Percentiles rank a stretch among this genome's conserved stretches.
Conservation (phyloP, 2,888 invertebrate species). For the Agonum fuliginosum region DNA sequence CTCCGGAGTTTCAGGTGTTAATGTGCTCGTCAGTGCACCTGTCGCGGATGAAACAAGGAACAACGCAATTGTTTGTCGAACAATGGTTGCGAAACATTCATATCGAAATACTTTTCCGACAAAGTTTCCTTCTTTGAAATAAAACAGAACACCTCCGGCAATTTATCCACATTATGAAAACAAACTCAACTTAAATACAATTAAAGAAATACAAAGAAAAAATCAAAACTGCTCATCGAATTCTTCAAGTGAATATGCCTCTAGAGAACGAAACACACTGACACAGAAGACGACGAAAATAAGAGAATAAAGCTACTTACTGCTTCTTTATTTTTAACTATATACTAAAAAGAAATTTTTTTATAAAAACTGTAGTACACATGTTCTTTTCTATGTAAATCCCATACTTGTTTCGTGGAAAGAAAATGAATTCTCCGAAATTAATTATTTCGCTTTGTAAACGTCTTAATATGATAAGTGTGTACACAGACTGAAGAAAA, state of each 20-base stretch:
- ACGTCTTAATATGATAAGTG: conserved; percentile 65
- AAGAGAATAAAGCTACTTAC: background rate
- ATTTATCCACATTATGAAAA: conserved; percentile 26
- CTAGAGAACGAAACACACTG: background rate
- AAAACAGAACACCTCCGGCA: conserved; percentile 15
- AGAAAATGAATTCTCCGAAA: conserved; percentile 16
- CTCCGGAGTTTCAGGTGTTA: no score
- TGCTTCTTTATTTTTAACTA: background rate
- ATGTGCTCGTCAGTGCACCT: background rate
- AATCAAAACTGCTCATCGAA: background rate
- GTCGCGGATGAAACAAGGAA: conserved; percentile 6
- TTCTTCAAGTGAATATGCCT: background rate
- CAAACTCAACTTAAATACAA: conserved; percentile 16
- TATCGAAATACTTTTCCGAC: background rate
- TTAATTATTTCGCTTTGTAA: conserved; percentile 66
- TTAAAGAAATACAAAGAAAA: conserved; percentile 20
- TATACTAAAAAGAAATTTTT: background rate
- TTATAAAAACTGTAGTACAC: no score
- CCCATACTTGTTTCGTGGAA: background rate
- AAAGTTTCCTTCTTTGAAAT: conserved; percentile 13
- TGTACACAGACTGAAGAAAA: conserved; percentile 51
- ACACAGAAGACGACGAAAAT: background rate
- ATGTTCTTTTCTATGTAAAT: no score
- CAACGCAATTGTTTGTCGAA: conserved; percentile 20
- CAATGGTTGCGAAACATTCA: background rate